Conservation (phyloP, 2,888 invertebrate genomes). For the Machimus atricapillus region DNA sequence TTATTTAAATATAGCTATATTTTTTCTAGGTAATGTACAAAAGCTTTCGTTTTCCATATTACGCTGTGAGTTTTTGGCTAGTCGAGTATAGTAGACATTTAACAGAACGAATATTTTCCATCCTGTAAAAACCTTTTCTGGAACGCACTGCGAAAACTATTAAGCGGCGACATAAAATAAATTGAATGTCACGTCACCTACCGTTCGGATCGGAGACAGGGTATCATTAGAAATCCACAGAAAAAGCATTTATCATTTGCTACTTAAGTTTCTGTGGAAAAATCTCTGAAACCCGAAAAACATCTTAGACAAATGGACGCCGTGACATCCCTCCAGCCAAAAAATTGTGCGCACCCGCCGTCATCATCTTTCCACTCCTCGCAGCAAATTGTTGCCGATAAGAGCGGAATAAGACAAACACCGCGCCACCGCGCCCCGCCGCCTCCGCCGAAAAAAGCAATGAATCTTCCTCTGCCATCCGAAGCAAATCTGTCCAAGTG, state of each 20-base stretch:
- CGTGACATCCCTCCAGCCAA: background rate
- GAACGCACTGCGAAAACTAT: background rate
- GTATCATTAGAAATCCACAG: conserved; percentile 3
- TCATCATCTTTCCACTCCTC: background rate
- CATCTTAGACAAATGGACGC: conserved; percentile 24
- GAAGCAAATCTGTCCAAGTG: background rate
- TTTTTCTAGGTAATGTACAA: no score
- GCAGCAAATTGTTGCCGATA: conserved; percentile 13
- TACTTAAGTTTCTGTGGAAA: background rate
- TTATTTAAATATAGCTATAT: no score
- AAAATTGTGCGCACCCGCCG: background rate
- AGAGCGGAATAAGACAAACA: background rate
- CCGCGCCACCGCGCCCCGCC: background rate
- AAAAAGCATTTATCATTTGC: conserved; percentile 10
- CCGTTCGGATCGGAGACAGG: background rate
- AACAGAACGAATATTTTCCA: background rate
- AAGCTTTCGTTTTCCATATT: no score
- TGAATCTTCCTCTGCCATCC: background rate
- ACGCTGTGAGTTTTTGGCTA: no score
- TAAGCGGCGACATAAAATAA: background rate
- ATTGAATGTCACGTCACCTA: background rate
- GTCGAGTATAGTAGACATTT: no score
- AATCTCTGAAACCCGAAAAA: conserved; percentile 10
- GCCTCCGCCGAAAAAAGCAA: background rate
- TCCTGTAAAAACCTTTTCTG: background rate